Percentiles rank a stretch among this genome's conserved stretches.
These are phyloP conservation scores for Pristionchus japonicus DNA, from an alignment of 2,888 invertebrate species.

Conservation along the genomic window DNA sequence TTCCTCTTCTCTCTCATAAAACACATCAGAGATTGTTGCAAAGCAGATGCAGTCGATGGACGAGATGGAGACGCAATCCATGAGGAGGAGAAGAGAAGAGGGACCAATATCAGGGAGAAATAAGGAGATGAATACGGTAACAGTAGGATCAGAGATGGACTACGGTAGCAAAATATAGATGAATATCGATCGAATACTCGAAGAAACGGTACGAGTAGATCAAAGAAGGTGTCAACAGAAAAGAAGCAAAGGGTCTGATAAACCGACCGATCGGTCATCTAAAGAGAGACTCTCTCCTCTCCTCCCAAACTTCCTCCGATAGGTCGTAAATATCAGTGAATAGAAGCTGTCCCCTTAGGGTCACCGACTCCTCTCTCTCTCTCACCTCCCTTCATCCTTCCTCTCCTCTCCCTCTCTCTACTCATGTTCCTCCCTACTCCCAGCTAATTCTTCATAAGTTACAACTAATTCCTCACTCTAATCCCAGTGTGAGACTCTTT, in stretches of 20 bases:
- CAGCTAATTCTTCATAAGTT: conserved; percentile 39
- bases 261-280: background rate
- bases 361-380: background rate
- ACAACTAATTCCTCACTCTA: conserved; percentile 41
- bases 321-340: conserved; percentile 40
- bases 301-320: background rate
- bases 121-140: background rate
- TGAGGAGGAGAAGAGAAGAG: background rate
- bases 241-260: background rate
- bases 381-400: background rate
- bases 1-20: conserved; percentile 34
- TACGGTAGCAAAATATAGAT: no score
- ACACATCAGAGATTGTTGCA: conserved; percentile 37
- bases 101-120: background rate
- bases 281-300: background rate
- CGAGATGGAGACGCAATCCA: background rate
- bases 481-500: background rate
- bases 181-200: no score
- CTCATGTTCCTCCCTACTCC: conserved; percentile 29
- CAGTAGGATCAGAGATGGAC: background rate
- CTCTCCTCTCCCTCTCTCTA: background rate
- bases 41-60: background rate
- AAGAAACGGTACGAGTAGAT: no score
- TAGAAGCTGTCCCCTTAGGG: conserved; percentile 38
- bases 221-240: background rate